Conservation (phyloP, 1,140 invertebrate genomes). For the Trichoplusia ni region DNA sequence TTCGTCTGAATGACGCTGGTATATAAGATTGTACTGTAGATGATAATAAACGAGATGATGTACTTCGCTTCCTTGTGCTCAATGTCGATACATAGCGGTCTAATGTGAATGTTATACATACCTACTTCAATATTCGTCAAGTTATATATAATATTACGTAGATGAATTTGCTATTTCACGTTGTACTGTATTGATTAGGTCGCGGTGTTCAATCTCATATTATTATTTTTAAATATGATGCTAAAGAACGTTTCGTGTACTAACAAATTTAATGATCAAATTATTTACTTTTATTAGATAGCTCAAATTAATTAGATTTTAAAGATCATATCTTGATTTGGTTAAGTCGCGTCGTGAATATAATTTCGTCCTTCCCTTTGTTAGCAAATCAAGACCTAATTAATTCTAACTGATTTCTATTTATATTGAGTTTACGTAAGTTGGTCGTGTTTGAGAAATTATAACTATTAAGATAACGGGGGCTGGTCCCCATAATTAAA, state of each 20-base stretch:
- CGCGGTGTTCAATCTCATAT: slow-evolving; percentile 71
- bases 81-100: slow-evolving; percentile 77
- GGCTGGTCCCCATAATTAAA: slow-evolving; percentile 67
- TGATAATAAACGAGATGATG: slow-evolving; percentile 53
- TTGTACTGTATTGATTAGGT: slow-evolving; percentile 46
- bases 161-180: slow-evolving; percentile 35
- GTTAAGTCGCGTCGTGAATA: neutral
- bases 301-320: slow-evolving; percentile 61
- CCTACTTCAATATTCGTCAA: slow-evolving; percentile 46
- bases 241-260: slow-evolving; percentile 51
- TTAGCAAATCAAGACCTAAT: slow-evolving; percentile 33
- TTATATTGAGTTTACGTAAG: slow-evolving; percentile 46
- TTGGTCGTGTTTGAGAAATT: slow-evolving; percentile 50
- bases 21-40: slow-evolving; percentile 46
- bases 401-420: slow-evolving; percentile 33
- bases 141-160: slow-evolving; percentile 34
- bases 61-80: slow-evolving; percentile 78
- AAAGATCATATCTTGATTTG: slow-evolving; percentile 6
- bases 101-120: slow-evolving; percentile 55
- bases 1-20: slow-evolving; percentile 79
- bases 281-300: slow-evolving; percentile 50
- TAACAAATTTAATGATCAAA: slow-evolving; percentile 52
- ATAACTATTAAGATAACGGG: slow-evolving; percentile 51
- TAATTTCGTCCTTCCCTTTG: neutral
- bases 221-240: slow-evolving; percentile 45